Conservation (phyloP, 2,797 vertebrate species). For the Argyrosomus regius region DNA sequence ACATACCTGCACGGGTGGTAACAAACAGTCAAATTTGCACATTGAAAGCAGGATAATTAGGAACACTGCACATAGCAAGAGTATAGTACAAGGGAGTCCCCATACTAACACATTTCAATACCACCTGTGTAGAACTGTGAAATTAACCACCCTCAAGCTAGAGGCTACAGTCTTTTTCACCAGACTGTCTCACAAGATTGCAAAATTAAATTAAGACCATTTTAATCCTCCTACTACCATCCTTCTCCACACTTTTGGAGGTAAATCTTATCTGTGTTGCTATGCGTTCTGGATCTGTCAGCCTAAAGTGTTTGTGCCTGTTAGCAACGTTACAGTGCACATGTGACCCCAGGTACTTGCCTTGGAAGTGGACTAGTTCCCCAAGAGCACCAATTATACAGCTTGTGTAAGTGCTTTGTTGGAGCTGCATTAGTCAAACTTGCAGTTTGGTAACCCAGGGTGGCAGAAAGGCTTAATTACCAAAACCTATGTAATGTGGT, state of each 20-base stretch:
- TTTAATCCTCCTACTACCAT: constrained; percentile 4
- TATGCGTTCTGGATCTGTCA: constrained; percentile 30
- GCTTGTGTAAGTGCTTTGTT: constrained; percentile 49
- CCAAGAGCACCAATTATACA: constrained; percentile 63
- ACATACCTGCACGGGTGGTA: too few species aligned
- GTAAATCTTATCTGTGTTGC: constrained; percentile 17
- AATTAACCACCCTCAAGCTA: neutral
- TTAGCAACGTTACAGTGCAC: constrained; percentile 25
- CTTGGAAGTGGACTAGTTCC: constrained; percentile 57
- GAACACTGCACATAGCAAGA: neutral
- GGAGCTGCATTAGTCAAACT: constrained; percentile 58
- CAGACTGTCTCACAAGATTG: neutral
- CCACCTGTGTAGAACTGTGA: constrained; percentile 9
- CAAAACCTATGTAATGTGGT: constrained; percentile 42
- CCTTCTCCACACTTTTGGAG: neutral
- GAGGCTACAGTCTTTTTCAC: neutral
- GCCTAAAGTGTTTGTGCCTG: constrained; percentile 26
- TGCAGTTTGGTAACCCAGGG: constrained; percentile 41
- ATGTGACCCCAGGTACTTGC: constrained; percentile 49
- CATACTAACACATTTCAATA: neutral
- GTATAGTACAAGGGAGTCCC: neutral
- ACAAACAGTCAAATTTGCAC: constrained; percentile 5
- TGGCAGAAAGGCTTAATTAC: constrained; percentile 55
- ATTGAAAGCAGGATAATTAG: neutral
- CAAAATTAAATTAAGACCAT: neutral